phyloP scores from a whole-genome alignment of 1,140 invertebrate species.

The Asbolus verrucosus region DNA sequence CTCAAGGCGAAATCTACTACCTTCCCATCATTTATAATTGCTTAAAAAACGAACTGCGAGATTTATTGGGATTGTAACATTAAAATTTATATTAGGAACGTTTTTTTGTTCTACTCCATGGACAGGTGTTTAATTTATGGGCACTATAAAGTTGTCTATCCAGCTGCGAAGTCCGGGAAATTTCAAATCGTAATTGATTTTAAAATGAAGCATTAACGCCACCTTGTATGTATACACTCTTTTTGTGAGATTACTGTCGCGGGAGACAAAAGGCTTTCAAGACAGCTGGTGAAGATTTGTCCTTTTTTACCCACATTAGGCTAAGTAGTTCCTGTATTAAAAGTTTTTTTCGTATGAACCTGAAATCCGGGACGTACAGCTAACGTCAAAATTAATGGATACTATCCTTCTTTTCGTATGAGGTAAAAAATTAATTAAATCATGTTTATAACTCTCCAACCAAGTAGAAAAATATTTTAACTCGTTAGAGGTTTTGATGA shows the following conservation, averaged over 20 bases:
- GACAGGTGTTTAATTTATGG: slow-evolving; percentile 43
- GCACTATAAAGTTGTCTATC: slow-evolving; percentile 44
- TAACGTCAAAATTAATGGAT: too few relatives aligned
- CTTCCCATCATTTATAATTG: slow-evolving; percentile 44
- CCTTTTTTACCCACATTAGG: slow-evolving; percentile 3
- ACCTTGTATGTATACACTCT: slow-evolving; percentile 2
- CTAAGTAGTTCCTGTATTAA: neutral
- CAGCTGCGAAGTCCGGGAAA: slow-evolving; percentile 40
- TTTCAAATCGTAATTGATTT: slow-evolving; percentile 44
- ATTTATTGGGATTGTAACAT: slow-evolving; percentile 43
- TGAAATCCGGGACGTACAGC: too few relatives aligned
- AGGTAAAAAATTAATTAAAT: too few relatives aligned
- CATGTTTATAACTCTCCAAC: too few relatives aligned
- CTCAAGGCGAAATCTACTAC: slow-evolving; percentile 17
- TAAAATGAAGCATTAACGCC: slow-evolving; percentile 42
- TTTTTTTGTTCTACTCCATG: slow-evolving; percentile 31
- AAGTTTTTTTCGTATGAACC: too few relatives aligned
- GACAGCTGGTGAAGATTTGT: neutral
- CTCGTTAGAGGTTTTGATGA: too few relatives aligned
- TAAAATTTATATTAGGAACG: slow-evolving; percentile 43
- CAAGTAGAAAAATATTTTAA: too few relatives aligned
- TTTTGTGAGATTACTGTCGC: slow-evolving; percentile 19
- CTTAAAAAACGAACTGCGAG: slow-evolving; percentile 32
- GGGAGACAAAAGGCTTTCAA: neutral
- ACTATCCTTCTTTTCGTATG: too few relatives aligned